These are phyloP conservation scores for Fistularia tabacaria DNA, from an alignment of 2,797 vertebrate genomes.

Conservation along the genomic window DNA sequence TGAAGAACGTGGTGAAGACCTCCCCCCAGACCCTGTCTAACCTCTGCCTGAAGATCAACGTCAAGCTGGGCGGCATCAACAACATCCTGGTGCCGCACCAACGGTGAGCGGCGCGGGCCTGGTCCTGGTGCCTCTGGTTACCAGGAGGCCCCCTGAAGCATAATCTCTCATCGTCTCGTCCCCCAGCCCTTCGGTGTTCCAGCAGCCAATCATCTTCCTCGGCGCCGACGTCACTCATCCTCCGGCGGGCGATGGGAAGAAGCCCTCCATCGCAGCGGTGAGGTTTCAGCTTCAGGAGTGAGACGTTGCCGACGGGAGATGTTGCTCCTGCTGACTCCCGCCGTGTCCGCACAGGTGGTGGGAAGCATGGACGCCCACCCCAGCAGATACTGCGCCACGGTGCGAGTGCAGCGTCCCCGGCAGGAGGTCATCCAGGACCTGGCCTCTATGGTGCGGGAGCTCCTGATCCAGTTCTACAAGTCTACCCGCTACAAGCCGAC, in stretches of 20 bases:
- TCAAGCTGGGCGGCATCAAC: conserved; percentile 98
- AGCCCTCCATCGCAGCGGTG: conserved; percentile 97
- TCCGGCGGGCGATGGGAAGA: conserved; percentile 96
- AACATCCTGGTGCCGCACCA: conserved; percentile 98
- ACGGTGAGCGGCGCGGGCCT: conserved; percentile 71
- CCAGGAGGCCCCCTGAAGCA: too few species aligned
- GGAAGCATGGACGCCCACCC: conserved; percentile 98
- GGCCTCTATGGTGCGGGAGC: conserved; percentile 95
- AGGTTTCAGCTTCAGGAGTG: conserved; percentile 58
- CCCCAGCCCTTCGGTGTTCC: conserved; percentile 85
- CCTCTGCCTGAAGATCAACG: conserved; percentile 99
- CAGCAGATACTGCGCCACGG: conserved; percentile 95
- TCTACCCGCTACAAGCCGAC: conserved; percentile 98
- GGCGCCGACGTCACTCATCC: conserved; percentile 98
- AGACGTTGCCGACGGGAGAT: too few species aligned
- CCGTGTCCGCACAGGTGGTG: conserved; percentile 80
- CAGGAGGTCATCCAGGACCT: conserved; percentile 97
- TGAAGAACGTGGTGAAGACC: conserved; percentile 98
- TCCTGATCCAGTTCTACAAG: conserved; percentile 98
- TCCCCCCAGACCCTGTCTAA: conserved; percentile 97
- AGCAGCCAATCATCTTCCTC: conserved; percentile 98
- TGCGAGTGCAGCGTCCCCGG: conserved; percentile 91
- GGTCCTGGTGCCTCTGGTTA: too few species aligned
- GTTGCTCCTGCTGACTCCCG: too few species aligned
- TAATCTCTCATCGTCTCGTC: neutral